Base-by-base conservation (phyloP, 2,797 vertebrate species). In the Eulemur mongoz region DNA sequence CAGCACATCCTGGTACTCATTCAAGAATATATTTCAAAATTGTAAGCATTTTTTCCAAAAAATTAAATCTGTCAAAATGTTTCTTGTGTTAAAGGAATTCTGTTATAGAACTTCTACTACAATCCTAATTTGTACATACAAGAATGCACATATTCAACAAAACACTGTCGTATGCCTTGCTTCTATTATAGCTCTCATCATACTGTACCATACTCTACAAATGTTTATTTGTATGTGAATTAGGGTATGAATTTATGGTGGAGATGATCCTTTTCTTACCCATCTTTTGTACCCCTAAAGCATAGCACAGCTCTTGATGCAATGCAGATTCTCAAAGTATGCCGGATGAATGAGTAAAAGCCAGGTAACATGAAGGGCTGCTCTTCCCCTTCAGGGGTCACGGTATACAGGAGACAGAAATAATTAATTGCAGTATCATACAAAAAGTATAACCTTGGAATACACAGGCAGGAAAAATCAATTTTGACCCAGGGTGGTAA, bases 311-410 rank as follows among this genome's bases (percentile, higher is more conserved):
- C 15, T 93, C 50, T 76, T 63, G 57, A 76, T n/a, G 75, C 59
- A 94, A 76, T 93, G 59, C 17, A 91, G 52, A 50, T n/a, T 80
- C 72, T 93, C 70, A 84, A 30, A 95, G 67, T 52, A 59, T 35
- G 30, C 78, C 12, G 25, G 83, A 38, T 61, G 43, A 78, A 67
- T 17, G 23, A 84, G 43, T 78, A 79, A 83, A 80, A 40, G 50
- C 18, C 75, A 93, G 54, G n/a, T 43, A 80, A 61, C 38, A 70
- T n/a, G 9, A 54, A 79, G 85, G 81, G 59, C 6, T 40, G 52
- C 45, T 23, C 17, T 57, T 40, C 81, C 59, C 27, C 10, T 72
- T 59, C 17, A 32, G 50, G 27, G 54, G 43, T 75, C 35, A 87
- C 30, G 73, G 61, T 80, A 59, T 67, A 11, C 40, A 70, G 63